phyloP scores from a whole-genome alignment of 2,113 vertebrate species.

The Chaenogobius annularis region DNA sequence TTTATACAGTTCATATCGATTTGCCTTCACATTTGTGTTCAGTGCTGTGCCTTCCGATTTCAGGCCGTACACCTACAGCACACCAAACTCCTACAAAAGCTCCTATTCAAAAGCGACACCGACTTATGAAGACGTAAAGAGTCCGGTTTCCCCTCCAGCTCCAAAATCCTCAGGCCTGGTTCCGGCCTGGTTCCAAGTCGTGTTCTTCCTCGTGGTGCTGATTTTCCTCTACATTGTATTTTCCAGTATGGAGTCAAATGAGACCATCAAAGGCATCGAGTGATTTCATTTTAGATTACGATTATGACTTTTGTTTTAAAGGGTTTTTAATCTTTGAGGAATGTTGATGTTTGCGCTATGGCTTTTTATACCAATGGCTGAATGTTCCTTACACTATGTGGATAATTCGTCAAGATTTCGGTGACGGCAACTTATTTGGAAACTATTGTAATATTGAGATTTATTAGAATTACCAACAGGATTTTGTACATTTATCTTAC shows the following conservation, averaged over 20 bases:
- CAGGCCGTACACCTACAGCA: conserved; percentile 57
- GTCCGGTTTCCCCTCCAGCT: background rate
- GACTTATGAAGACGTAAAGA: conserved; percentile 12
- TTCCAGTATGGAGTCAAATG: conserved; percentile 68
- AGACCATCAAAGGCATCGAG: conserved; percentile 54
- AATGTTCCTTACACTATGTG: background rate
- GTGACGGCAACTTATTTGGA: background rate
- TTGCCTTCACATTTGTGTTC: background rate
- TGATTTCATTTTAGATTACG: conserved; percentile 29
- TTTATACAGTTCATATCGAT: background rate
- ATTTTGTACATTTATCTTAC: background rate
- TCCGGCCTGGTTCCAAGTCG: conserved; percentile 71
- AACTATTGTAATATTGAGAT: background rate
- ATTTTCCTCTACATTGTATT: conserved; percentile 70
- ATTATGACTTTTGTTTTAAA: background rate
- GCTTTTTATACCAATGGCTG: conserved; percentile 15
- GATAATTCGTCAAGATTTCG: background rate
- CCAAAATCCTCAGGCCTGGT: conserved; percentile 48
- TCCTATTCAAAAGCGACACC: conserved; percentile 28
- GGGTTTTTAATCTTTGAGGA: conserved; percentile 10
- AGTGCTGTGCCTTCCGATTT: background rate
- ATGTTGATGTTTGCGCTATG: conserved; percentile 10
- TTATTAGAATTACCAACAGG: background rate
- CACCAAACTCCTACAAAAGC: conserved; percentile 36
- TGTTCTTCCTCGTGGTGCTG: conserved; percentile 65